Conservation (phyloP, 1,140 invertebrate species). For the Triops longicaudatus region DNA sequence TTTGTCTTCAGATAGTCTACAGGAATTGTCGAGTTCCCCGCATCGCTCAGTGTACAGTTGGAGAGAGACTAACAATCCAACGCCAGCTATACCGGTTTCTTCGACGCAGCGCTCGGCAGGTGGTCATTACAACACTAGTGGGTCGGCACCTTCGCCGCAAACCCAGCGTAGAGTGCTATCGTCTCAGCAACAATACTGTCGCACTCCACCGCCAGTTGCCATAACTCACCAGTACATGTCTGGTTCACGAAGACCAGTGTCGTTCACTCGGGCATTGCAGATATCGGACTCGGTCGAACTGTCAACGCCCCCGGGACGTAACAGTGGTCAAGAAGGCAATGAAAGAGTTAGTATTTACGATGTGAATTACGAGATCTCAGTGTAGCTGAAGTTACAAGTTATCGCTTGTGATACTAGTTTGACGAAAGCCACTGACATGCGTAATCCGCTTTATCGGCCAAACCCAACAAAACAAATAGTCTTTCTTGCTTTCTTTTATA, state of each 20-base stretch:
- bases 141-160: constrained; percentile 46
- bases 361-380: constrained; percentile 93
- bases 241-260: constrained; percentile 18
- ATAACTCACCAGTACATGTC: constrained; percentile 29
- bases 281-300: constrained; percentile 31
- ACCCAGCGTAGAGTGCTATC: constrained; percentile 27
- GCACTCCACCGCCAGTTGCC: constrained; percentile 37
- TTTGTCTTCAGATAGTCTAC: constrained; percentile 37
- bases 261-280: constrained; percentile 16
- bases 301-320: constrained; percentile 28
- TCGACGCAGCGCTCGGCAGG: not conserved
- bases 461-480: not conserved
- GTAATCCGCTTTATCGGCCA: not conserved
- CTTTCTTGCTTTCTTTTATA: not conserved
- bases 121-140: not conserved
- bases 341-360: constrained; percentile 84
- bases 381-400: constrained; percentile 42
- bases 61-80: constrained; percentile 49
- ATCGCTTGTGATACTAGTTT: constrained; percentile 34
- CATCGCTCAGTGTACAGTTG: constrained; percentile 73
- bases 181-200: constrained; percentile 31
- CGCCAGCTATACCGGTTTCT: not conserved
- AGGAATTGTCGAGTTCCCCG: constrained; percentile 72
- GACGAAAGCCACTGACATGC: not conserved
- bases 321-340: constrained; percentile 37